Conservation (phyloP, 2,113 vertebrate genomes). For the Isichthys henryi region DNA sequence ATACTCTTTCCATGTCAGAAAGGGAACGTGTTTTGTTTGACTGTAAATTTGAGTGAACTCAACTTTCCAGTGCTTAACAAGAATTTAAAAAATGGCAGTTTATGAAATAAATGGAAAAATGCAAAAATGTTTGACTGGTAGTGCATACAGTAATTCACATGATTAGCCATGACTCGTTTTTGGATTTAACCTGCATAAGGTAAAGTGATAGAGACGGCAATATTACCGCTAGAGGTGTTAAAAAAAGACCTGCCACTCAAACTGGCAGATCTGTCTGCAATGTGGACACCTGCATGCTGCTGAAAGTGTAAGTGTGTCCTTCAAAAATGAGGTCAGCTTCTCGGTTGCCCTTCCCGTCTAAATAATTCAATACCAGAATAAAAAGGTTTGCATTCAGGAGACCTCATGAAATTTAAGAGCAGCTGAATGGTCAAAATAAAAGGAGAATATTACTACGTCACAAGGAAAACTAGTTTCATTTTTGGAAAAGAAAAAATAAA, state of each 20-base stretch:
- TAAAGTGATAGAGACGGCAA: background rate
- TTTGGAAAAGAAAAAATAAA: background rate
- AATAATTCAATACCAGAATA: conserved; percentile 42
- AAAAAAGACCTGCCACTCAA: background rate
- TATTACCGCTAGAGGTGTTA: background rate
- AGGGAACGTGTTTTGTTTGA: too few relatives aligned
- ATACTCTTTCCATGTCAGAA: too few relatives aligned
- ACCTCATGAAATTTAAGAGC: conserved; percentile 7
- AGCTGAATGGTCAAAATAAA: background rate
- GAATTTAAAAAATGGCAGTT: too few relatives aligned
- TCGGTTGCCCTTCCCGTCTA: conserved; percentile 36
- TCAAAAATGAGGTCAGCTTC: conserved; percentile 31
- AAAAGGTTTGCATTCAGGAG: background rate
- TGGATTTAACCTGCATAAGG: background rate
- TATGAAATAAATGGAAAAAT: too few relatives aligned
- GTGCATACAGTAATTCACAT: background rate
- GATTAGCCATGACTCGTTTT: background rate
- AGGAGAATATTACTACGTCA: background rate
- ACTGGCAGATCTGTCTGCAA: background rate
- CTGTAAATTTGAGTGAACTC: too few relatives aligned
- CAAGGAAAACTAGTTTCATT: background rate
- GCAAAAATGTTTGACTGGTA: too few relatives aligned
- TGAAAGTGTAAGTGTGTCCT: conserved; percentile 13
- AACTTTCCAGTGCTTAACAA: too few relatives aligned
- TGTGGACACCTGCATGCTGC: too few relatives aligned